These are phyloP conservation scores for Hypocryptadius cinnamomeus DNA, from an alignment of 2,113 vertebrate species.

Conservation along the genomic window DNA sequence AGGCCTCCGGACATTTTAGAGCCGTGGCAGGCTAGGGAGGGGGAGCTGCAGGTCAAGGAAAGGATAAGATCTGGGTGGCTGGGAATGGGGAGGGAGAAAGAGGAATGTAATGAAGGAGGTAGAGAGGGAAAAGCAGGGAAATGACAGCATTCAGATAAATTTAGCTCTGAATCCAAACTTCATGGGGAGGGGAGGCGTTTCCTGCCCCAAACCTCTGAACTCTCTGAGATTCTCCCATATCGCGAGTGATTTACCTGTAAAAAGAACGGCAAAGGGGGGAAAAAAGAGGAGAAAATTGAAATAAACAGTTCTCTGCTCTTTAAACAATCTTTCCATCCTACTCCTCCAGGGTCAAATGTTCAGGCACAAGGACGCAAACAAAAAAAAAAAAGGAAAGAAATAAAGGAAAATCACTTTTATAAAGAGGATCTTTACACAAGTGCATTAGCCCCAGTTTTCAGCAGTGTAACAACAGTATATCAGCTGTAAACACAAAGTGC, in stretches of 20 bases:
- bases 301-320: constrained; percentile 49
- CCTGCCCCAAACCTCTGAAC: constrained; percentile 46
- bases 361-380: not conserved
- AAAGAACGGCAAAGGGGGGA: not conserved
- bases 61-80: constrained; percentile 56
- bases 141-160: constrained; percentile 61
- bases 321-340: constrained; percentile 34
- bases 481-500: constrained; percentile 47
- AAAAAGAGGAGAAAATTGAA: not conserved
- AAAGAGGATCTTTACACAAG: not conserved
- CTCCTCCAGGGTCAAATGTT: constrained; percentile 40
- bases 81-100: constrained; percentile 26
- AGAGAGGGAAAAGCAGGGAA: constrained; percentile 40
- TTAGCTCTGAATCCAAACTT: constrained; percentile 48
- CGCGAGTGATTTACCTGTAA: not conserved
- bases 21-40: not conserved
- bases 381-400: not conserved
- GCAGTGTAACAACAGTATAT: not conserved
- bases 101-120: constrained; percentile 49
- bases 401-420: not conserved
- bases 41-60: constrained; percentile 59
- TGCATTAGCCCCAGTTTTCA: constrained; percentile 39
- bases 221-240: constrained; percentile 16
- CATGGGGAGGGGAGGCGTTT: constrained; percentile 8
- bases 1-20: not conserved